Evolutionary conservation across 2,888 invertebrate species (phyloP), one percentile per base, ranked within the genome.

Genomic region (Polyommatus iphigenia): DNA sequence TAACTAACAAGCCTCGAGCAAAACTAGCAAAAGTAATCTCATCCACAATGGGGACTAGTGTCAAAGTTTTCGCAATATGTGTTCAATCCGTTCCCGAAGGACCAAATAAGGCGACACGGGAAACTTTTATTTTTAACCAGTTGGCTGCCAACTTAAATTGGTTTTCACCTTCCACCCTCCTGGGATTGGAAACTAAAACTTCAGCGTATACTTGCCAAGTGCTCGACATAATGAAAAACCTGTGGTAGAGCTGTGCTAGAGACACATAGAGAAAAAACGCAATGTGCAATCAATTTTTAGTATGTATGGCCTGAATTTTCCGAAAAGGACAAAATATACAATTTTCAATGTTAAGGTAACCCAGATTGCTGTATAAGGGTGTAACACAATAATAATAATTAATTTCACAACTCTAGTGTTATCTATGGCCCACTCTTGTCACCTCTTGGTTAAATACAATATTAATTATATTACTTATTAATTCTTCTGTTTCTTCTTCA

Each of bases 71-170:
- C 32, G 13, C 32, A 18, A 32, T 67, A 67, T 67, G 67, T 67
- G 29, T 67, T 67, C 67, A 67, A 67, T 32, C 67, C 67, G 67
- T 67, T 18, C 67, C 29, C 67, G 29, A 90, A 91, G 87, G 87
- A 85, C 85, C 85, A 81, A 67, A 75, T 75, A 50, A 50, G 84
- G 89, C 87, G 85, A 81, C 81, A 85, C 85, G 88, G 87, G 85
- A 85, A 90, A 91, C 89, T 91, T 91, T 91, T 89, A 90, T 90
- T 92, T 91, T 91, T 91, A 92, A 90, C 90, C 89, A 90, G 90
- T 88, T 87, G 86, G 89, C 89, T 87, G 87, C 87, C 87, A 92
- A 92, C 89, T 92, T 91, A 91, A 92, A 92, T 93, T 92, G 91
- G 90, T 91, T 91, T 90, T 85, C 84, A 87, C 86, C 87, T 86